Base-by-base conservation (phyloP, 2,888 invertebrate genomes). In the Cerastoderma edule region DNA sequence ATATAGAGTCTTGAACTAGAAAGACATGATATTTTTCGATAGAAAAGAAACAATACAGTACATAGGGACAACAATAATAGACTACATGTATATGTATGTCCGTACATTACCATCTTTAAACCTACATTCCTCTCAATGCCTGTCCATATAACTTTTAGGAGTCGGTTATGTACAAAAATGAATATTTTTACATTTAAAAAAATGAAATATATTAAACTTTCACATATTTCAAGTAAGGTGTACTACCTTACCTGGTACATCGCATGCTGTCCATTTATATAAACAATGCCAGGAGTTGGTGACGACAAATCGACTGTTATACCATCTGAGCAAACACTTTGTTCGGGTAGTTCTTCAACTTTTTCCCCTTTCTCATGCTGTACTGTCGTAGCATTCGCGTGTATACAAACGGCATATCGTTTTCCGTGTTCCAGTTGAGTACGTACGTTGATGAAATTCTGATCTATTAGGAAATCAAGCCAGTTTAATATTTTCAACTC, bases 261-360 rank as follows among this genome's bases (percentile, higher is more conserved):
- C 13, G 4, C 24, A 35, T 60, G 10, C 10, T 33, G 60, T 35
- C 60, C 60, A 22, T 35, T 32, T 3, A 60, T 60, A 30, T 35
- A 75, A n/a, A 85, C 83, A 19, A 60, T 30, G 0, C 82, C 84
- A 22, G 72, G 60, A 16, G 28, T 60, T 0, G 86, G 87, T n/a
- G 82, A 72, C n/a, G 82, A 78, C 8, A 79, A 30, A 69, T 87
- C 87, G 8, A 86, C 74, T 33, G 84, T 85, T 44, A 87, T 67
- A 10, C 87, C 87, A 72, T 86, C 85, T 54, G 83, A 83, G 71
- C 87, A 87, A 28, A 56, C 74, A 35, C 54, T 75, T 10, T 86
- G 54, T 22, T 72, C 85, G 13, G 56, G 65, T 10, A 87, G 65
- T n/a, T 68, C 48, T 44, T 84, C 73, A n/a, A n/a, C n/a, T n/a